Evolutionary conservation across 1,140 invertebrate species (phyloP), one percentile per base, ranked within the genome.

Genomic region (Periplaneta americana): DNA sequence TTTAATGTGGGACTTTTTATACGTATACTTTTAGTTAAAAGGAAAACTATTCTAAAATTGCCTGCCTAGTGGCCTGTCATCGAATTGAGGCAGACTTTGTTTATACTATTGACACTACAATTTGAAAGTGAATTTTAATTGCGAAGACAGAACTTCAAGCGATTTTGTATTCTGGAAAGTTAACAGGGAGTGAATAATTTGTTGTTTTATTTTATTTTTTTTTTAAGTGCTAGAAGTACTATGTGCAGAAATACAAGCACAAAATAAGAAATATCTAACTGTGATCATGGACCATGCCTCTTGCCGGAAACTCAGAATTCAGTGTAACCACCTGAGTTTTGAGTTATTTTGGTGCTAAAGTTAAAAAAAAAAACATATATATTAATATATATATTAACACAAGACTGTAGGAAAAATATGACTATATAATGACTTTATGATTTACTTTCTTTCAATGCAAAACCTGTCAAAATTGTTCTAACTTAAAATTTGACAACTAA

Each of bases 281-380:
- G 79, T 80, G 79, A 80, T 80, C 37, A 74, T 66, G 79, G 79
- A 80, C 79, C 79, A 80, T 80, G 79, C 79, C 32, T 80, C 66
- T 80, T 57, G 79, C 37, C 79, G 66, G 39, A 74, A 80, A 74
- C 79, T 80, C 79, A 80, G 22, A 34, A 80, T 34, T 80, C 66
- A 66, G 35, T 37, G 28, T 28, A 22, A 78, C 22, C 76, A 78
- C 35, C 35, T 78, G 76, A 78, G 48, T 78, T 48, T 74, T 80
- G 79, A 80, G 48, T 80, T 80, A 32, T 35, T 80, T 80, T 80
- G 79, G 79, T 80, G 79, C 79, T 80, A 80, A 48, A 37, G 36
- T 48, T 32, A 80, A 80, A 34, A 78, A 78, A 34, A 22, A 78
- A n/a, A 78, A 78, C 77, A 35, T 34, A 32, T 78, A n/a, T n/a